Evolutionary conservation across 2,888 invertebrate species (phyloP).

Genomic region (Sussaba pulchella): DNA sequence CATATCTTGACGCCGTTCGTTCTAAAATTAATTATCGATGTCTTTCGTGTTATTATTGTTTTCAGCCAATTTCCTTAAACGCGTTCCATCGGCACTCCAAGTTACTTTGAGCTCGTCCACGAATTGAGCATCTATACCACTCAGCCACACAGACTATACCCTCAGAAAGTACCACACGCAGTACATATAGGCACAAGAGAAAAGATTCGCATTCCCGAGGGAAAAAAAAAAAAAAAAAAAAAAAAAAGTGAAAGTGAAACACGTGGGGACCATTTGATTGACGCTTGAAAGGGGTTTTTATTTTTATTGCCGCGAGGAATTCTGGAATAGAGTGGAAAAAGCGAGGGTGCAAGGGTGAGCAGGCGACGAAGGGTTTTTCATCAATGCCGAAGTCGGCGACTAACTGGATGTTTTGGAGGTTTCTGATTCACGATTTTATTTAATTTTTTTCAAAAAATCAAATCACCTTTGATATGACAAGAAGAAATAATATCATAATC

Average conservation of each 20-base stretch:
- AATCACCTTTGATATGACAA: constrained; percentile 20
- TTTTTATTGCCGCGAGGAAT: constrained; percentile 34
- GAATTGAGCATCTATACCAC: constrained; percentile 2
- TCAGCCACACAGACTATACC: constrained; percentile 6
- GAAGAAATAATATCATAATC: not conserved
- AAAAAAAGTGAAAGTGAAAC: constrained; percentile 33
- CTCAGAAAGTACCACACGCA: constrained; percentile 25
- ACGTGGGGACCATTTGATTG: constrained; percentile 38
- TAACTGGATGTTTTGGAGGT: constrained; percentile 81
- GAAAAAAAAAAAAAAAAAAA: constrained; percentile 4
- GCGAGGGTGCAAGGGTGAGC: constrained; percentile 13
- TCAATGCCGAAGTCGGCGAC: constrained; percentile 78
- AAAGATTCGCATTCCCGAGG: constrained; percentile 11
- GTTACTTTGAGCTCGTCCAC: constrained; percentile 32
- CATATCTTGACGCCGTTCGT: not conserved
- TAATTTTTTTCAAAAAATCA: constrained; percentile 55
- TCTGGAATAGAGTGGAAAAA: constrained; percentile 28
- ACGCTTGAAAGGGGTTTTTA: constrained; percentile 50
- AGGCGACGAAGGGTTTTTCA: constrained; percentile 62
- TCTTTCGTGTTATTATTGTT: constrained; percentile 31
- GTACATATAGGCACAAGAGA: constrained; percentile 18
- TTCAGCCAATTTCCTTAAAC: constrained; percentile 16
- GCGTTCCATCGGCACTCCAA: constrained; percentile 15
- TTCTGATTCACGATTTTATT: constrained; percentile 69
- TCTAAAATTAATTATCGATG: constrained; percentile 8